Base-by-base conservation (phyloP, 2,888 invertebrate genomes). In the Phorcus lineatus region DNA sequence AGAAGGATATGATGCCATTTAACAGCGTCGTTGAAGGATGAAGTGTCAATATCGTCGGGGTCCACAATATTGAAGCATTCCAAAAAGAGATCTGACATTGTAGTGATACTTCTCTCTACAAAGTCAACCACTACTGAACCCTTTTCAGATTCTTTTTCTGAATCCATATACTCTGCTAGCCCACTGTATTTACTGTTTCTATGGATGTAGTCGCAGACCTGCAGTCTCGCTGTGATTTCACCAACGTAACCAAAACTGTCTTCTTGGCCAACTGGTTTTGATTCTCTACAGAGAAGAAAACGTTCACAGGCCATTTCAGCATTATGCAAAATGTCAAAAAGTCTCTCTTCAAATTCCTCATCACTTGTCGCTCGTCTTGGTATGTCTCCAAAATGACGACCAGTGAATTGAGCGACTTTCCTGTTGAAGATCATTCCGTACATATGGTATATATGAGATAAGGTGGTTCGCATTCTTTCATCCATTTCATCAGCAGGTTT, bases 401-500 rank as follows among this genome's bases (percentile, higher is more conserved):
- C 83, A 19, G 81, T 84, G 24, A 79, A 82, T 24, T 53, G 67
- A 47, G 80, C 31, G 11, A 84, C 74, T 70, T 80, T 77, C 24
- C 57, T 53, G 13, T 62, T 57, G 52, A 80, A 76, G 66, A 86
- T 78, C 19, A 54, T 85, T 0, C 85, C 86, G 62, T 84, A 86
- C 82, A 86, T 86, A 53, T 86, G 86, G 36, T 86, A 85, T 9
- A 86, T 81, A 40, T 86, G 84, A 70, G 81, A 83, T 24, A 86
- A 70, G 0, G 83, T 82, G 0, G 79, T 78, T 47, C 77, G 79
- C 31, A 79, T 80, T 4, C 74, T 75, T 36, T 84, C 82, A 47
- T 81, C 77, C 31, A 84, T 78, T 1, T 83, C 81, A 4, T 74
- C 80, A 16, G 70, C 36, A 0, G 36, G 31, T 74, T 76, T 74